Percentiles rank a stretch among this genome's conserved stretches.
phyloP scores from a whole-genome alignment of 2,113 vertebrate species.

The Grammomys dolichurus region DNA sequence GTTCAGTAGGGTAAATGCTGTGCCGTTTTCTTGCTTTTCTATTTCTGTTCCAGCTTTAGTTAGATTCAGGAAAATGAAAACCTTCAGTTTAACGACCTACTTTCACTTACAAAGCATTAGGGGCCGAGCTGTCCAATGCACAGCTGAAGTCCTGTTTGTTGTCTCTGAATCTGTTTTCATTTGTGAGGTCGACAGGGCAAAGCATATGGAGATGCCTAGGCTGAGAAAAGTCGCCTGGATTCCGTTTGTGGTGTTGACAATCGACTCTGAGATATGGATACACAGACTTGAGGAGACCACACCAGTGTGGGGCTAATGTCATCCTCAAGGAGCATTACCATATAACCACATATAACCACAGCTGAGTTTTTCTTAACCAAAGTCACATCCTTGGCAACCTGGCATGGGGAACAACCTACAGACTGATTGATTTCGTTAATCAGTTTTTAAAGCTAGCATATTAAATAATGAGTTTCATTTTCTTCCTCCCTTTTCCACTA shows the following conservation, averaged over 20 bases:
- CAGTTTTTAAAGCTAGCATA: neutral
- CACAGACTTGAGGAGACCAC: neutral
- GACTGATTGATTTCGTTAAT: neutral
- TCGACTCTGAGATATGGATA: neutral
- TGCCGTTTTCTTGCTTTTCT: neutral
- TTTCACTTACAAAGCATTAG: neutral
- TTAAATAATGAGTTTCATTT: neutral
- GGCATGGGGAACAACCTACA: accelerated
- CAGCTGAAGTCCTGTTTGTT: neutral
- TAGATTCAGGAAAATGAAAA: neutral
- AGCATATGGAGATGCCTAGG: neutral
- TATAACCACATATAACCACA: neutral
- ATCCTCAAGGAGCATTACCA: neutral
- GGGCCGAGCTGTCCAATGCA: neutral
- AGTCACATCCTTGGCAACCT: neutral
- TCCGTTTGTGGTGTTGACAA: neutral
- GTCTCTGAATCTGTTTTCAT: slow-evolving; percentile 16
- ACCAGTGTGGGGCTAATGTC: neutral
- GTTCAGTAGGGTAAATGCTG: neutral
- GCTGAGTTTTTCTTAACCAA: neutral
- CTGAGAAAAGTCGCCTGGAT: slow-evolving; percentile 2
- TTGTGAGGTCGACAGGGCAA: neutral
- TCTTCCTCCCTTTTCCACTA: neutral
- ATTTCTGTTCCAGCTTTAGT: neutral
- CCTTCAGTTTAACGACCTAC: neutral